Conservation (phyloP, 2,113 vertebrate genomes). For the Rutilus rutilus region DNA sequence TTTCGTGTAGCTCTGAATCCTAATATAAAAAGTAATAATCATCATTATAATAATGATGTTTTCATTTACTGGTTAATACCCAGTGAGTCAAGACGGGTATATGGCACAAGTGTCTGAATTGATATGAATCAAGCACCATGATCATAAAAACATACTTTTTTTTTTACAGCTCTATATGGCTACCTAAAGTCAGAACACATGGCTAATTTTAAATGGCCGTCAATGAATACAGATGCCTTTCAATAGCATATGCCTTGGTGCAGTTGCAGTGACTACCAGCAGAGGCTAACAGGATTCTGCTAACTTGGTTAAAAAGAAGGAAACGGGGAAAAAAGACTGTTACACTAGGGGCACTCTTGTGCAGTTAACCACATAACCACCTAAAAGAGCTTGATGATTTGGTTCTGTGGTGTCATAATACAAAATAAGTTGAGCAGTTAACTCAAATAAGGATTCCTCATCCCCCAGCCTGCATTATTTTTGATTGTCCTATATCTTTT, state of each 20-base stretch:
- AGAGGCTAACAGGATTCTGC: background rate
- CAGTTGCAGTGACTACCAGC: background rate
- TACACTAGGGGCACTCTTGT: constrained; percentile 42
- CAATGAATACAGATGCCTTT: background rate
- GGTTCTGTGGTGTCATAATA: background rate
- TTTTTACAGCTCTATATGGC: background rate
- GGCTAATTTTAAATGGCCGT: background rate
- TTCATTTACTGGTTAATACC: background rate
- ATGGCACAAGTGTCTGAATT: background rate
- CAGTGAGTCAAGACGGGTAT: background rate
- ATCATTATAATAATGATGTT: background rate
- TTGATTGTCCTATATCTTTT: background rate
- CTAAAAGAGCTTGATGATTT: background rate
- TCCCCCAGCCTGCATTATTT: background rate
- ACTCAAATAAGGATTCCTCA: background rate
- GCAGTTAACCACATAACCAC: constrained; percentile 22
- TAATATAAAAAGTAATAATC: background rate
- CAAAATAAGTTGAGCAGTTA: background rate
- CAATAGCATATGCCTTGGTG: background rate
- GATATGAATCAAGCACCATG: background rate
- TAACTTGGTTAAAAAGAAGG: background rate
- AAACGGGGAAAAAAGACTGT: background rate
- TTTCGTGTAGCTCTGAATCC: background rate
- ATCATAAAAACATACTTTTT: background rate
- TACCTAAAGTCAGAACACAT: background rate